These are phyloP conservation scores for Trichopoda pennipes DNA, from an alignment of 2,888 invertebrate genomes.

Conservation along the genomic window DNA sequence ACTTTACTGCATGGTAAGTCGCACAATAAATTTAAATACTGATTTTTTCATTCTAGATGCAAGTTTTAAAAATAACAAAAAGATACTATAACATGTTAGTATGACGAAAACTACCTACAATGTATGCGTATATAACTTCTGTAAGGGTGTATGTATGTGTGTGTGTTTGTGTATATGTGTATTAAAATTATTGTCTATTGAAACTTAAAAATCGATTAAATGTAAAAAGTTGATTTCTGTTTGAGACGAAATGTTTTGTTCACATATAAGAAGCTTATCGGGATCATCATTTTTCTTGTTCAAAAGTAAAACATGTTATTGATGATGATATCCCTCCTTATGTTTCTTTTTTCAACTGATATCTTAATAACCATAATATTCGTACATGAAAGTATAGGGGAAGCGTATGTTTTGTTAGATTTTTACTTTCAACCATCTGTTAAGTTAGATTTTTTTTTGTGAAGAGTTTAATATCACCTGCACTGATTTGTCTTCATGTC, in stretches of 20 bases:
- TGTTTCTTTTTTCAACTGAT: conserved; percentile 6
- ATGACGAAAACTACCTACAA: background rate
- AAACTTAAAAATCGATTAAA: conserved; percentile 65
- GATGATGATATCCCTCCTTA: conserved; percentile 45
- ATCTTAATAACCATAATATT: conserved; percentile 37
- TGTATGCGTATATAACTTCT: background rate
- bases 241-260: conserved; percentile 53
- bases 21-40: no score
- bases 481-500: conserved; percentile 63
- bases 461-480: conserved; percentile 60
- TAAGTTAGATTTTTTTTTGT: conserved; percentile 8
- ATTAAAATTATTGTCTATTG: conserved; percentile 59
- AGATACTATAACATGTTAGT: no score
- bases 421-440: conserved; percentile 40
- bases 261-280: conserved; percentile 66
- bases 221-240: conserved; percentile 51
- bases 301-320: conserved; percentile 58
- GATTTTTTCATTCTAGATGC: no score
- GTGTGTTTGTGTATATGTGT: conserved; percentile 3
- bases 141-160: background rate
- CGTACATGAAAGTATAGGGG: background rate
- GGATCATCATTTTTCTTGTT: conserved; percentile 67
- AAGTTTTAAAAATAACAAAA: no score
- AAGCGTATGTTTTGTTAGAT: conserved; percentile 1
- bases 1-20: no score